A percentile compares a stretch with the other conserved stretches of the same genome.
These are phyloP conservation scores for Tolypeutes matacus DNA, from an alignment of 2,797 vertebrate genomes.

Conservation along the genomic window DNA sequence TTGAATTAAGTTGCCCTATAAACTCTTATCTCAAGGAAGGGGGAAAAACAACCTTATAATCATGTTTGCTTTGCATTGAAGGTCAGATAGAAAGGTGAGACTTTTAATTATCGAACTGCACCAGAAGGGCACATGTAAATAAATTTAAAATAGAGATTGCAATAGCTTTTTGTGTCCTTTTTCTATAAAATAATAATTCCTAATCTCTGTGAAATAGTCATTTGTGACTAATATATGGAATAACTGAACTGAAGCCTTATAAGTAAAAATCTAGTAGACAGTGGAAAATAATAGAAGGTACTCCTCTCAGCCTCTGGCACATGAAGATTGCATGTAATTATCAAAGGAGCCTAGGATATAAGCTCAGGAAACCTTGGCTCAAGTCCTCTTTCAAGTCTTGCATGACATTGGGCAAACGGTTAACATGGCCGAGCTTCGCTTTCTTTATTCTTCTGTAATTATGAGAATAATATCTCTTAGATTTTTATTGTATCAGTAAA, in stretches of 20 bases:
- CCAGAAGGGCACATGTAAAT: neutral
- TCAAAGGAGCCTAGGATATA: neutral
- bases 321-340: accelerated
- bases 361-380: neutral
- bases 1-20: conserved; percentile 63
- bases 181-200: neutral
- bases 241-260: neutral
- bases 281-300: neutral
- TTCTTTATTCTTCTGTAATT: too few species aligned
- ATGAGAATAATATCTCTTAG: neutral
- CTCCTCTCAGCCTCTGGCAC: neutral
- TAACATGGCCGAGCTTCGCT: accelerated
- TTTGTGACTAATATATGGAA: neutral
- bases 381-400: accelerated
- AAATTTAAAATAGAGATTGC: neutral
- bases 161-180: neutral
- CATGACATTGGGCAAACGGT: accelerated
- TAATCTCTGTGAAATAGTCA: neutral
- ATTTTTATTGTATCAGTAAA: neutral
- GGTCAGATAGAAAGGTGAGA: conserved; percentile 34
- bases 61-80: conserved; percentile 72
- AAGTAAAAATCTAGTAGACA: too few species aligned
- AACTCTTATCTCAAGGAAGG: conserved; percentile 33
- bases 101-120: neutral
- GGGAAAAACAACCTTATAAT: conserved; percentile 65